Base-by-base conservation (phyloP, 2,113 vertebrate species). In the Pygoscelis adeliae region DNA sequence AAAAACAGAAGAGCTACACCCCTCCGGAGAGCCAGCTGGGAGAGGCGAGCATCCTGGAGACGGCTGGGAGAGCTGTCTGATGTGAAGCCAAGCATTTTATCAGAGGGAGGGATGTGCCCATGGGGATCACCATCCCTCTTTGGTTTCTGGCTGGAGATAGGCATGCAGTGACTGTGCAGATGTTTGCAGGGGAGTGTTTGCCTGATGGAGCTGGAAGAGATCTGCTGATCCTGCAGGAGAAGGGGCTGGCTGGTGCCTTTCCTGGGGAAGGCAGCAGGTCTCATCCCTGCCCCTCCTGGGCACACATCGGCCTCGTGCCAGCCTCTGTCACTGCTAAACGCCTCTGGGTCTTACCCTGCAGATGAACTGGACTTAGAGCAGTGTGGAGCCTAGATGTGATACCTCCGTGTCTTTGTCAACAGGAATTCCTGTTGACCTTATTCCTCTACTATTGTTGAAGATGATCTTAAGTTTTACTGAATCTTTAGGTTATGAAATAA, bases 261-360 rank as follows among this genome's bases (percentile, higher is more conserved):
- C 46, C 50, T 42, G 15, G 30, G 56, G 36, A 70, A 86, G 27
- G 47, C n/a, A 49, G 30, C 30, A 49, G 47, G 27, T 55, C 61
- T 44, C 61, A 55, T 44, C n/a, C 30, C 18, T 67, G 40, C n/a
- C 32, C 11, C 61, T 61, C 36, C 26, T 29, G 25, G 21, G 25
- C 30, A 56, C n/a, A 21, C 9, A 6, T 9, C 0, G 1, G 40
- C 30, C 23, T 71, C 3, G 0, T 70, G 66, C 46, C 46, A 61
- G 9, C 18, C 21, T 46, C 52, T 23, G n/a, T 17, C 26, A 3
- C 30, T 61, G 27, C 36, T 30, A 13, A 58, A 38, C 0, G 1
- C 32, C 2, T 0, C 36, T 20, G 22, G 5, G 8, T 56, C 36
- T 30, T 42, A 21, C 26, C 22, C 16, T 73, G 30, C 7, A 47